phyloP scores from a whole-genome alignment of 30 jellyfish, hydroid and myxozoan genomes.

The Hydractinia echinata region DNA sequence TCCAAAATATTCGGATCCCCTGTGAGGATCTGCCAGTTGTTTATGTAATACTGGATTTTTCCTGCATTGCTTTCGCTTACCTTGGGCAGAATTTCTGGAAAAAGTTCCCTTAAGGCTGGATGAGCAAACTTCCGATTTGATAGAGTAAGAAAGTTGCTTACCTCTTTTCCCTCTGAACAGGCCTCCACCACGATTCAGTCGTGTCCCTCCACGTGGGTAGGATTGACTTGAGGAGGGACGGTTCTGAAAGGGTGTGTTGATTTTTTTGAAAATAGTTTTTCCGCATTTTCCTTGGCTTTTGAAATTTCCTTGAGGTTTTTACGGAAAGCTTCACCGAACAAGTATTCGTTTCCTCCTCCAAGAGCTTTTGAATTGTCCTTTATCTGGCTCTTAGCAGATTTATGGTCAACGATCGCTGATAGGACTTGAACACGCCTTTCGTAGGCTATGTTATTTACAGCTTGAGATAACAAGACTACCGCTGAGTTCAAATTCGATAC shows the following conservation, averaged over 20 bases:
- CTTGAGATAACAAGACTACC: too few relatives aligned
- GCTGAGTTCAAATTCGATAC: too few relatives aligned
- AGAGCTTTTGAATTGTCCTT: neutral
- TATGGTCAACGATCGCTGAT: neutral
- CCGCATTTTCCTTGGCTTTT: neutral
- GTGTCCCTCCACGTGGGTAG: neutral
- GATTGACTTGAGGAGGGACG: too few relatives aligned
- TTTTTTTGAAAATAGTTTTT: neutral
- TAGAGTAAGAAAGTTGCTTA: neutral
- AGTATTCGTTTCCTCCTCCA: neutral
- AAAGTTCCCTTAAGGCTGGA: too few relatives aligned
- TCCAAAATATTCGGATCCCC: neutral
- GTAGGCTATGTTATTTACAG: too few relatives aligned
- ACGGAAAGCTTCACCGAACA: conserved; percentile 5
- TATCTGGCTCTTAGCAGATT: neutral
- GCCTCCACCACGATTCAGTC: neutral
- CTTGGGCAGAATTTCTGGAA: neutral
- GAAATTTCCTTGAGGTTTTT: neutral
- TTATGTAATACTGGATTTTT: neutral
- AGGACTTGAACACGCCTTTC: neutral
- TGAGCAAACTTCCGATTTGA: neutral
- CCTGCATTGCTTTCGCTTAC: conserved; percentile 5
- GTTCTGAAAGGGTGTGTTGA: too few relatives aligned
- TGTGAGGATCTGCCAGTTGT: conserved; percentile 3
- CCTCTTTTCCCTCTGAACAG: neutral